Conservation (phyloP, 2,888 invertebrate species). For the Drosophila anceps region DNA sequence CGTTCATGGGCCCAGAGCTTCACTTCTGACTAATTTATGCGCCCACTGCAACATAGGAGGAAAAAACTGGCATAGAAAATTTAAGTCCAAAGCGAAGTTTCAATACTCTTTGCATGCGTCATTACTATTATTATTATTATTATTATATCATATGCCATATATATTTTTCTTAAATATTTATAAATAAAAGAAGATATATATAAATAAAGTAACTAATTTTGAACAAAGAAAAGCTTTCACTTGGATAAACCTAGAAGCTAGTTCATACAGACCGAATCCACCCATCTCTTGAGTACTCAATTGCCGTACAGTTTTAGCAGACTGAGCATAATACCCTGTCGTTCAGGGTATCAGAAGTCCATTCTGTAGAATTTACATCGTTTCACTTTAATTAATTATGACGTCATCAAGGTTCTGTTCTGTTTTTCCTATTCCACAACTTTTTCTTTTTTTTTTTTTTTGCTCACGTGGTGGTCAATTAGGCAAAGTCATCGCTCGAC, state of each 20-base stretch:
- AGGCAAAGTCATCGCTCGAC: conserved; percentile 36
- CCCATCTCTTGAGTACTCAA: too few species aligned
- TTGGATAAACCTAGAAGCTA: too few species aligned
- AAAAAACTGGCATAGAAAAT: conserved; percentile 4
- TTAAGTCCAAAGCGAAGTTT: not conserved
- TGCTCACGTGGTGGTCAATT: conserved; percentile 45
- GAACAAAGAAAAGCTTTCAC: not conserved
- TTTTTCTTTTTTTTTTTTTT: conserved; percentile 5
- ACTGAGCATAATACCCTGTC: not conserved
- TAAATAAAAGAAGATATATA: not conserved
- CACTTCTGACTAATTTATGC: conserved; percentile 64
- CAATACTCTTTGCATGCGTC: conserved; percentile 24
- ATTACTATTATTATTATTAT: not conserved
- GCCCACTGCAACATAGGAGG: conserved; percentile 60
- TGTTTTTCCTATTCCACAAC: conserved; percentile 5
- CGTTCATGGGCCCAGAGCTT: conserved; percentile 39
- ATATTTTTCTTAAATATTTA: not conserved
- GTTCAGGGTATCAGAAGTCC: not conserved
- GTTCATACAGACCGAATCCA: not conserved
- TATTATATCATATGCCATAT: not conserved
- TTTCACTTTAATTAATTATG: conserved; percentile 63
- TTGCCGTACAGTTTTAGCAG: too few species aligned
- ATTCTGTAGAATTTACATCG: not conserved
- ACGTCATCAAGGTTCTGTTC: conserved; percentile 44
- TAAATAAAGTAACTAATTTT: too few species aligned